These are phyloP conservation scores for Augiades crinisus DNA, from an alignment of 2,888 invertebrate genomes.

Conservation along the genomic window DNA sequence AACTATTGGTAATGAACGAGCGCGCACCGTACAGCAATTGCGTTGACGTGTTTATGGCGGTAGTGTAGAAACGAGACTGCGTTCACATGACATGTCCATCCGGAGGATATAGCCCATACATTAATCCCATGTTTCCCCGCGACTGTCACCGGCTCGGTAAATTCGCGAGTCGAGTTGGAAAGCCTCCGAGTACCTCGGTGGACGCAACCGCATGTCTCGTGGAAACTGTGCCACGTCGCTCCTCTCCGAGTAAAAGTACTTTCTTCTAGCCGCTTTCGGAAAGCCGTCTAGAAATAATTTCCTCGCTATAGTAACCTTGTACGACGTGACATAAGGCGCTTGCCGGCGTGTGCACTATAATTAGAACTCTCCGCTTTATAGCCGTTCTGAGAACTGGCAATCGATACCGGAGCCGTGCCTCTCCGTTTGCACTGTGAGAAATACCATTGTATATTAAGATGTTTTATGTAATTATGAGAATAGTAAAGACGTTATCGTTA, in stretches of 20 bases:
- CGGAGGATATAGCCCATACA: constrained; percentile 25
- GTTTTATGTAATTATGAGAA: not conserved
- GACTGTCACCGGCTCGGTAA: constrained; percentile 39
- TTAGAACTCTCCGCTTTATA: constrained; percentile 58
- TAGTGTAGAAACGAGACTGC: constrained; percentile 16
- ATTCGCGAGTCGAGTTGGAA: constrained; percentile 56
- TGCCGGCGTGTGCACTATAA: constrained; percentile 58
- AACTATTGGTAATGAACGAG: too few relatives aligned
- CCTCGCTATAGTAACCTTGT: constrained; percentile 70
- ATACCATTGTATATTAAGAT: not conserved
- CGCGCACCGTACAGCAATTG: not conserved
- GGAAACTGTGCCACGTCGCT: constrained; percentile 75
- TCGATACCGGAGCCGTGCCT: constrained; percentile 47
- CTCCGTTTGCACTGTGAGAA: constrained; percentile 37
- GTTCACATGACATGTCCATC: constrained; percentile 25
- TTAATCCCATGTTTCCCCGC: constrained; percentile 25
- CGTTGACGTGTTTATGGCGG: constrained; percentile 9
- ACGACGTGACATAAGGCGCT: constrained; percentile 69
- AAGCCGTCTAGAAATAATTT: constrained; percentile 71
- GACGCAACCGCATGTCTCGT: constrained; percentile 46
- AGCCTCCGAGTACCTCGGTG: constrained; percentile 42
- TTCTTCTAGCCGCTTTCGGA: constrained; percentile 79
- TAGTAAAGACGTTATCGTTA: not conserved
- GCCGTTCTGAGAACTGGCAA: constrained; percentile 54
- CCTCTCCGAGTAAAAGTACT: constrained; percentile 78